phyloP scores from a whole-genome alignment of 2,113 vertebrate genomes.

The Actenoides hombroni region DNA sequence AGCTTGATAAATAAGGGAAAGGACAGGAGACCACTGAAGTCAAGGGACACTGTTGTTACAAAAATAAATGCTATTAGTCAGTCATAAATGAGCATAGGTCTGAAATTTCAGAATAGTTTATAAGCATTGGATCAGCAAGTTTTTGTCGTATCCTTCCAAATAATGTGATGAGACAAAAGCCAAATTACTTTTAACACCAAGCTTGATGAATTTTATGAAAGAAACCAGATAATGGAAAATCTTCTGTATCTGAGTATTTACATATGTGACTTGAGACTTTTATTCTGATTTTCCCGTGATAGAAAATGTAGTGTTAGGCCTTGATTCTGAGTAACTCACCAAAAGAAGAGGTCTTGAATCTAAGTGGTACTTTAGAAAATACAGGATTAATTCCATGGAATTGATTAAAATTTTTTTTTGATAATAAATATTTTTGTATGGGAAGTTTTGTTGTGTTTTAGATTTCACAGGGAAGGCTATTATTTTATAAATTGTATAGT shows the following conservation, averaged over 20 bases:
- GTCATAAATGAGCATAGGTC: neutral
- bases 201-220: neutral
- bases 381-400: neutral
- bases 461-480: neutral
- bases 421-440: neutral
- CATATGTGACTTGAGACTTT: fast-evolving
- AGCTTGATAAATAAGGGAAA: neutral
- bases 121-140: neutral
- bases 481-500: neutral
- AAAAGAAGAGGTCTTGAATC: neutral
- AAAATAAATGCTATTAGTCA: neutral
- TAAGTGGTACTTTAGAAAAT: neutral
- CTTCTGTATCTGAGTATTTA: neutral
- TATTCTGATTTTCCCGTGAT: neutral
- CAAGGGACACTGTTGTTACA: neutral
- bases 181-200: neutral
- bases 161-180: neutral
- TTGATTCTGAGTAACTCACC: neutral
- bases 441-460: neutral
- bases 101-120: neutral
- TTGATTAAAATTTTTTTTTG: neutral
- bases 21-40: neutral
- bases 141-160: neutral
- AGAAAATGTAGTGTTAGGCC: neutral
- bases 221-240: neutral